A percentile compares a stretch with the other conserved stretches of the same genome.
Conservation (phyloP, 1,140 invertebrate species). For the Tribolium madens region DNA sequence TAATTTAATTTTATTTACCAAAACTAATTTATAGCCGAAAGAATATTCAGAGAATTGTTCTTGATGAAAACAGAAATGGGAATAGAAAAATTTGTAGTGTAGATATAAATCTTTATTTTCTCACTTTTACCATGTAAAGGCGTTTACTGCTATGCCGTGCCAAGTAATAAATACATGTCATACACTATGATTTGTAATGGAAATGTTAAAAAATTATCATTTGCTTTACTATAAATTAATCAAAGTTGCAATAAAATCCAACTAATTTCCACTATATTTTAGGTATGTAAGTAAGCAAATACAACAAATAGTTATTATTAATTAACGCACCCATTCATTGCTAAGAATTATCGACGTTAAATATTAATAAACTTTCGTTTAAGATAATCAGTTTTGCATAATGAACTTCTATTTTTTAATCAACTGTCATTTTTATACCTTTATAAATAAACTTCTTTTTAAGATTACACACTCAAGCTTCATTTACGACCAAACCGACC, state of each 20-base stretch:
- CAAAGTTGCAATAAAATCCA: not conserved
- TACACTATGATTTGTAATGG: not conserved
- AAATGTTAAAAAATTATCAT: not conserved
- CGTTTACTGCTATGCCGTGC: not conserved
- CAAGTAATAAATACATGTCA: not conserved
- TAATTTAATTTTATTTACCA: not conserved
- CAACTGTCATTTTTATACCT: conserved; percentile 15
- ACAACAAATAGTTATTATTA: not conserved
- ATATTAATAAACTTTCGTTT: conserved; percentile 9
- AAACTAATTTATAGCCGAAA: not conserved
- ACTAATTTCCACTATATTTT: not conserved
- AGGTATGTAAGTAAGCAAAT: not conserved
- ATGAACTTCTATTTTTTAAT: conserved; percentile 8
- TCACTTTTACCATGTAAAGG: not conserved
- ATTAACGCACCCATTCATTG: not conserved
- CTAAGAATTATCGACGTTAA: not conserved
- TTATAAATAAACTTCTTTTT: conserved; percentile 5
- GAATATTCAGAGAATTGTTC: not conserved
- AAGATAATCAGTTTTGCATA: conserved; percentile 2
- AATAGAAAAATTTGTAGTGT: not conserved
- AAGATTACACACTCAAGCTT: not conserved
- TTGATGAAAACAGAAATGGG: not conserved
- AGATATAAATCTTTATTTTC: not conserved
- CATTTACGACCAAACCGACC: not conserved
- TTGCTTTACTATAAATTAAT: not conserved